Evolutionary conservation across 2,888 invertebrate species (phyloP), one percentile per base, ranked within the genome.

Genomic region (Hermaeophaga mercurialis): DNA sequence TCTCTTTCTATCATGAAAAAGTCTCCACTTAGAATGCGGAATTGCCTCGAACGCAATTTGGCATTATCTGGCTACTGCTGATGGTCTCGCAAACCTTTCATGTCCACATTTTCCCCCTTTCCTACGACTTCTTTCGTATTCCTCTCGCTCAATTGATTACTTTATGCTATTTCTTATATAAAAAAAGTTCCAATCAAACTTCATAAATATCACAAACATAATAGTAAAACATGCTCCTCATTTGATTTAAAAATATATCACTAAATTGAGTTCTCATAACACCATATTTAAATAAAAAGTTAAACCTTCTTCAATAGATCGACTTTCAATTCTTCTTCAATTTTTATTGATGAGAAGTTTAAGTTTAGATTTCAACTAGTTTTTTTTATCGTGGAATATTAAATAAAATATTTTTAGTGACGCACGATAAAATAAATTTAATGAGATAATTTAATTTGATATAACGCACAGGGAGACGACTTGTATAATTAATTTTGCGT

Each of bases 31-130:
- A 55, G 50, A 59, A 56, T 61, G 60, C 47, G 57, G 55, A 64
- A 66, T 65, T 60, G 55, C 54, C 54, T 58, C 39, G 48, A 59
- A 62, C 57, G 57, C 58, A 59, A 64, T 62, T 61, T 57, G 54
- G 62, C 49, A 62, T 64, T 64, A 64, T 62, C 62, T 55, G 18
- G 47, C 54, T 43, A 28, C 9, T 28, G 53, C 59, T 54, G 28
- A 28, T 6, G 28, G 28, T 8, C 28, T 28, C 28, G 5, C 28
- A 28, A 28, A 28, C 28, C 28, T 28, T 28, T n/a, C 2, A 3
- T 3, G 28, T n/a, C 28, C 5, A 6, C 9, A 8, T 28, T 3
- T 5, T n/a, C 28, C 5, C 3, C 9, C 3, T 28, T 28, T 28
- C 28, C 2, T 8, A 6, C 28, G 28, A 28, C 28, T 28, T 28